These are phyloP conservation scores for Leuciscus waleckii DNA, from an alignment of 2,797 vertebrate genomes.

Conservation along the genomic window DNA sequence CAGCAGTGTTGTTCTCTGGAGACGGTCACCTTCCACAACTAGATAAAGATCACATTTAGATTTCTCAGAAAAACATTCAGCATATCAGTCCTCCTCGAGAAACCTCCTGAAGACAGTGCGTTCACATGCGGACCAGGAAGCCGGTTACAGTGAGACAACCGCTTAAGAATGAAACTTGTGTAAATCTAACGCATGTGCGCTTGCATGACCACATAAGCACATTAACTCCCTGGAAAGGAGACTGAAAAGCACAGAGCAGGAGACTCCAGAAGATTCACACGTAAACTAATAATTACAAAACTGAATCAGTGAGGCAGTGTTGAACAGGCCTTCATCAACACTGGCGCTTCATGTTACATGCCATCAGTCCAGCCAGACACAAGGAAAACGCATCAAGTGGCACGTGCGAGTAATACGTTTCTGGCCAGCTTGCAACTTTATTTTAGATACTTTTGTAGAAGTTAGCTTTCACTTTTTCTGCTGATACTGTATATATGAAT, in stretches of 20 bases:
- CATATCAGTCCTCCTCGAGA: not conserved
- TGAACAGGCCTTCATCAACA: not conserved
- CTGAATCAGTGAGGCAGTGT: too few species aligned
- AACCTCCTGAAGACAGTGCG: not conserved
- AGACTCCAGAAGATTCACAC: not conserved
- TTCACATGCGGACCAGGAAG: not conserved
- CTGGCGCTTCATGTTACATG: not conserved
- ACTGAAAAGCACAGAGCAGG: not conserved
- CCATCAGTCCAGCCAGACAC: not conserved
- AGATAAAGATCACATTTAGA: not conserved
- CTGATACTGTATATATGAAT: not conserved
- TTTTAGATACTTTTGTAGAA: not conserved
- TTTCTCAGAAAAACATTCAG: not conserved
- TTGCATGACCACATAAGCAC: not conserved
- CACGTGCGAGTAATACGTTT: not conserved
- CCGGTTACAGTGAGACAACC: not conserved
- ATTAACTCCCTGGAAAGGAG: not conserved
- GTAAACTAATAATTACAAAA: not conserved
- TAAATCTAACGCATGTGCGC: not conserved
- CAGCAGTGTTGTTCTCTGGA: constrained; percentile 29
- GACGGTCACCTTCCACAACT: not conserved
- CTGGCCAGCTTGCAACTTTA: not conserved
- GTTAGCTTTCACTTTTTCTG: not conserved
- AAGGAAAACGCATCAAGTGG: not conserved
- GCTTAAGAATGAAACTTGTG: not conserved